phyloP scores from a whole-genome alignment of 2,113 vertebrate species.

The Stomatorhinus ivindoensis region DNA sequence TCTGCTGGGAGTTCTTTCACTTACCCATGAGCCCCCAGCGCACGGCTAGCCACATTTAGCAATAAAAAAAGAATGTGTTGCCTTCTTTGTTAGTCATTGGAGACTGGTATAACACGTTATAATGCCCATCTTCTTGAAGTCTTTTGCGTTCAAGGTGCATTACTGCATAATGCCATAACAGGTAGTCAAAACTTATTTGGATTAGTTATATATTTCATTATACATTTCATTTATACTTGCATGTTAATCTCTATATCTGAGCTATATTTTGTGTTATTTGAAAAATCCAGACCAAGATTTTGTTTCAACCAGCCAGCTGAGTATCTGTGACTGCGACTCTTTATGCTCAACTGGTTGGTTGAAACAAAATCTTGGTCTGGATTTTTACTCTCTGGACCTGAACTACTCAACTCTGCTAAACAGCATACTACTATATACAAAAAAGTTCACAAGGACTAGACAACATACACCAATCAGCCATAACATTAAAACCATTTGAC shows the following conservation, averaged over 20 bases:
- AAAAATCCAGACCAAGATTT: no score
- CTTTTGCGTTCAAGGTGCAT: not conserved
- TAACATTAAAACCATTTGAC: not conserved
- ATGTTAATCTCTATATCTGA: not conserved
- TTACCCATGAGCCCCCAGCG: not conserved
- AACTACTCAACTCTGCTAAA: not conserved
- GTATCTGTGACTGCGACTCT: no score
- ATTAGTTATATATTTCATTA: not conserved
- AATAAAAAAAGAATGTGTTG: not conserved
- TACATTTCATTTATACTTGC: not conserved
- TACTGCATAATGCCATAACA: not conserved
- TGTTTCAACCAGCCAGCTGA: no score
- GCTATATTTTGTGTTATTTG: not conserved
- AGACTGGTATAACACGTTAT: not conserved
- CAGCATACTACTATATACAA: not conserved
- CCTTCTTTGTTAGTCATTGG: not conserved
- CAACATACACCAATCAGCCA: not conserved
- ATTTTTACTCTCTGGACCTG: no score
- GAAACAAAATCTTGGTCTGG: no score
- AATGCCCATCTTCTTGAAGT: not conserved
- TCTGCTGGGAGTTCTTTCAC: constrained; percentile 27
- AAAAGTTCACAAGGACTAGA: not conserved
- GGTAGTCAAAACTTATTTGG: not conserved
- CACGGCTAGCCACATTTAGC: not conserved
- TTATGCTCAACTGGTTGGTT: no score